A percentile compares a stretch with the other conserved stretches of the same genome.
These are phyloP conservation scores for Taeniopygia guttata DNA, from an alignment of 2,797 vertebrate genomes.

Conservation along the genomic window DNA sequence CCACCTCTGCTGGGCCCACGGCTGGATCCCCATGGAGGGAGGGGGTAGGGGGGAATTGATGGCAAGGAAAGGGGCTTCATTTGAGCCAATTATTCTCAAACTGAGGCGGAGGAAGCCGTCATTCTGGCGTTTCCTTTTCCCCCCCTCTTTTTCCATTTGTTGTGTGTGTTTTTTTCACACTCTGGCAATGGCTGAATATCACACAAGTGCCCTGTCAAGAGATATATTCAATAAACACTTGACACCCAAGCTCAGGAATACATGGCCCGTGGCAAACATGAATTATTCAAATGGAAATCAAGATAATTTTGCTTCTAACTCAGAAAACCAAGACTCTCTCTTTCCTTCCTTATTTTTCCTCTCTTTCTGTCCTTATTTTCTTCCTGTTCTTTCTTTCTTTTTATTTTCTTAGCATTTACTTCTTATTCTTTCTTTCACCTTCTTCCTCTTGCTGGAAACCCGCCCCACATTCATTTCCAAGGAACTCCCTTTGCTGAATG, in stretches of 20 bases:
- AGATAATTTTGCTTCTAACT: constrained; percentile 77
- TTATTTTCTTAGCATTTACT: background rate
- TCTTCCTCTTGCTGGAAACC: background rate
- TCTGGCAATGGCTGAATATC: constrained; percentile 61
- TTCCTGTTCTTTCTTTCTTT: background rate
- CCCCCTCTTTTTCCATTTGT: constrained; percentile 39
- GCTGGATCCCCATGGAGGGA: background rate
- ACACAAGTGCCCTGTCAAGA: constrained; percentile 73
- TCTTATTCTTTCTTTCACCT: background rate
- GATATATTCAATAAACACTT: constrained; percentile 74
- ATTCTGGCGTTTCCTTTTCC: background rate
- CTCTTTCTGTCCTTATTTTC: constrained; percentile 16
- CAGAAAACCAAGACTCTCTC: constrained; percentile 68
- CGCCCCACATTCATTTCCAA: background rate
- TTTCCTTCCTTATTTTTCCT: constrained; percentile 47
- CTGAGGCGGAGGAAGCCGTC: constrained; percentile 50
- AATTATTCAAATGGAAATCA: constrained; percentile 78
- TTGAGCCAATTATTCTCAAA: constrained; percentile 78
- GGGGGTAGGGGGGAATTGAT: background rate
- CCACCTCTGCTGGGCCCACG: background rate
- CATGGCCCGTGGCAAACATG: constrained; percentile 78
- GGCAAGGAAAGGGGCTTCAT: constrained; percentile 61
- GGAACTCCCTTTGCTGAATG: background rate
- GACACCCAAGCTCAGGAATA: constrained; percentile 76
- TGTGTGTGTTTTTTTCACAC: constrained; percentile 58